Base-by-base conservation (phyloP, 2,113 vertebrate genomes). In the Taxidea taxus region DNA sequence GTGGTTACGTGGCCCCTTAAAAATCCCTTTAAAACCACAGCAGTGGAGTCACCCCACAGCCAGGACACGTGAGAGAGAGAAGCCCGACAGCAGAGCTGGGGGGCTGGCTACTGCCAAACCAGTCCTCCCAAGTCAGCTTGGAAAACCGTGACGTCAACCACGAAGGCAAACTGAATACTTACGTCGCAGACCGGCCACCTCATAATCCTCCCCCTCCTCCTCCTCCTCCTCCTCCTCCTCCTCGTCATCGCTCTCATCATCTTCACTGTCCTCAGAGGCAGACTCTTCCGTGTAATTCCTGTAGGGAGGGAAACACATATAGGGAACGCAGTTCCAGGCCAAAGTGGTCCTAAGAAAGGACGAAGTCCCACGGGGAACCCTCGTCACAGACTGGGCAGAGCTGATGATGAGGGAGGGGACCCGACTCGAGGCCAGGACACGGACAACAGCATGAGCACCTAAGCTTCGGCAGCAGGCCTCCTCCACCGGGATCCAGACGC, bases 231-330 rank as follows among this genome's bases (percentile, higher is more conserved):
- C 99, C 66, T 64, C 98, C 23, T 99, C 98, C 0, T 98, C 99
- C 89, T 99, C 99, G 4, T 99, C 99, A 23, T 98, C 98, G 20
- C 99, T 99, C 58, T 98, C 98, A 6, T 99, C 99, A 18, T 99
- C 99, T n/a, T 99, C 99, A 16, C 98, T 98, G 31, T 99, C 99
- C 82, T 99, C 99, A 97, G 99, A 99, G 49, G 98, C 98, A 16
- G 99, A 99, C 97, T 99, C 99, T 95, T 99, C 99, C 14, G 99
- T 99, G 21, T 99, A 99, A 98, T 99, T 99, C 97, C 99, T 99
- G 95, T 13, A 95, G 87, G 84, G 25, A 60, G 42, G 18, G 51
- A 78, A 91, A 70, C 80, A 12, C 39, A 97, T 0, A 1, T 1
- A 87, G 34, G 47, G 21, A 83, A 56, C 27, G 21, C 0, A 34